Percentiles rank a stretch among this genome's conserved stretches.
Evolutionary conservation across 2,888 invertebrate species (phyloP).

Genomic region (Rotaria socialis): DNA sequence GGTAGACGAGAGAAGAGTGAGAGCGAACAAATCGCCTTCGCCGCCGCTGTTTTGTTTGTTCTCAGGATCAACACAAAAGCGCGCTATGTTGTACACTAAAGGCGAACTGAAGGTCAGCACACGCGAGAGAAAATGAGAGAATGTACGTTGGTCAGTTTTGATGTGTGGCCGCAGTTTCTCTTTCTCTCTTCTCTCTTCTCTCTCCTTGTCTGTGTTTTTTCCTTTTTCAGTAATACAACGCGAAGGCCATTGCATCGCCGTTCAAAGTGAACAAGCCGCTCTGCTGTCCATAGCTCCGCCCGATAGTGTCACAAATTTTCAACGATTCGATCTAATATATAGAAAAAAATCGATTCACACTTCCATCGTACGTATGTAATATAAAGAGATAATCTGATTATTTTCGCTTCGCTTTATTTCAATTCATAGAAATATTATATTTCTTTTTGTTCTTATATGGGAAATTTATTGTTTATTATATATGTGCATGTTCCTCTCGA

Average conservation of each 20-base stretch:
- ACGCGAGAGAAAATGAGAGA: not conserved
- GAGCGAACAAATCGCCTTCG: slow-evolving; percentile 25
- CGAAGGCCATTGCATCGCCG: too few species aligned
- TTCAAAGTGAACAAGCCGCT: not conserved
- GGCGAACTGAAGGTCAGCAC: slow-evolving; percentile 17
- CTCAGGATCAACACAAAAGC: slow-evolving; percentile 32
- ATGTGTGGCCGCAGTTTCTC: too few species aligned
- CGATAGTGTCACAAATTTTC: not conserved
- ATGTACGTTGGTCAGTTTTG: too few species aligned
- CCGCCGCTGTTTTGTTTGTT: slow-evolving; percentile 26
- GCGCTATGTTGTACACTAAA: not conserved
- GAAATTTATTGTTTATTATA: too few species aligned
- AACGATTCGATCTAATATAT: not conserved
- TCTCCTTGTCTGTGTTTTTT: too few species aligned
- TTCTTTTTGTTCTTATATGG: not conserved
- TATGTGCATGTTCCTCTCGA: not conserved
- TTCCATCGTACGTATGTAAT: not conserved
- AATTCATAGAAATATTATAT: not conserved
- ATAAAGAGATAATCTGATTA: not conserved
- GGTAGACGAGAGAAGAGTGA: not conserved
- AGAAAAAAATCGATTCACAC: not conserved
- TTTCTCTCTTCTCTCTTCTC: too few species aligned
- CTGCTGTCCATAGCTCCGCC: not conserved
- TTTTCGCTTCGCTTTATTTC: slow-evolving; percentile 19
- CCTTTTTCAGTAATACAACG: not conserved